These are phyloP conservation scores for Noturus placidus DNA, from an alignment of 2,113 vertebrate species.

Conservation along the genomic window DNA sequence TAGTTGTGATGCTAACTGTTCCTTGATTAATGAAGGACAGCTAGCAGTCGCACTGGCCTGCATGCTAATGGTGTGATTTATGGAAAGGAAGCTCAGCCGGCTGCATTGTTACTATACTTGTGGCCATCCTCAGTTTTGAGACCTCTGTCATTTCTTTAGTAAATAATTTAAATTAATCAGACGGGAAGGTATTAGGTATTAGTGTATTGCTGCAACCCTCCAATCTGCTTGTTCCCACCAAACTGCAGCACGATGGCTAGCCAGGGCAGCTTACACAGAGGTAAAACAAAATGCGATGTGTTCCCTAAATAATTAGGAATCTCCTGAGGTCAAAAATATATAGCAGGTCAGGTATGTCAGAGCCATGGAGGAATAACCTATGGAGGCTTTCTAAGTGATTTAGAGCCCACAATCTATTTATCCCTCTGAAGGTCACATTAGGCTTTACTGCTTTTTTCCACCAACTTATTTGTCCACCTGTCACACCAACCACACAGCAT, in stretches of 20 bases:
- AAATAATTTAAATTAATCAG: slow-evolving; percentile 19
- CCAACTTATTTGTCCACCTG: background rate
- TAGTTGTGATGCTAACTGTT: slow-evolving; percentile 13
- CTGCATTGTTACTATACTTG: background rate
- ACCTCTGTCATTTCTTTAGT: background rate
- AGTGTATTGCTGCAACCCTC: background rate
- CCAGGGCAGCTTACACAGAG: background rate
- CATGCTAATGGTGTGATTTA: slow-evolving; percentile 35
- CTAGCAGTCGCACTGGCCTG: slow-evolving; percentile 3
- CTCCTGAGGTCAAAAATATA: background rate
- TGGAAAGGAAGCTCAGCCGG: background rate
- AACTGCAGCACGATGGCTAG: background rate
- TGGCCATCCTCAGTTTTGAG: background rate
- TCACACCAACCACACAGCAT: slow-evolving; percentile 2
- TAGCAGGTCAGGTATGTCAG: background rate
- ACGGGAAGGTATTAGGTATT: background rate
- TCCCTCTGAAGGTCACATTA: background rate
- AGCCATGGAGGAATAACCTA: background rate
- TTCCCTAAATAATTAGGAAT: background rate
- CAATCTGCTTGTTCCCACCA: background rate
- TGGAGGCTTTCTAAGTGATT: background rate
- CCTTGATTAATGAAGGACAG: slow-evolving; percentile 10
- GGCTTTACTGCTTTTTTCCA: background rate
- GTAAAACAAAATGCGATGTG: background rate
- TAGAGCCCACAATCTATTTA: background rate